Conservation (phyloP, 2,888 invertebrate genomes). For the Iphiclides podalirius region DNA sequence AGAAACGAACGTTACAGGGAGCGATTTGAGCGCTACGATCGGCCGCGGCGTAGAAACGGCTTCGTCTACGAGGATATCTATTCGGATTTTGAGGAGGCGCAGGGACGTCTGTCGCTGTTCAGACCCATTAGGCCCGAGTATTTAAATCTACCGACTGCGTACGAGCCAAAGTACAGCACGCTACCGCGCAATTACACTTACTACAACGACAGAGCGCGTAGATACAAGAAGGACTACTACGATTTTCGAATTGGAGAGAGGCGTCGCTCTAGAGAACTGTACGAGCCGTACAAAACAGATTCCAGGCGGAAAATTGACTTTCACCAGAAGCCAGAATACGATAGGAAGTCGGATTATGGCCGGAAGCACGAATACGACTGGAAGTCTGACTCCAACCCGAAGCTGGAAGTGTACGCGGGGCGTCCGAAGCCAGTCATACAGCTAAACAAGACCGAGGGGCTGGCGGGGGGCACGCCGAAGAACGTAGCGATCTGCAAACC, state of each 20-base stretch:
- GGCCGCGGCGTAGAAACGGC: conserved; percentile 64
- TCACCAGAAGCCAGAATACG: conserved; percentile 16
- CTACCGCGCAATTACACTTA: conserved; percentile 65
- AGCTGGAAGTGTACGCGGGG: conserved; percentile 26
- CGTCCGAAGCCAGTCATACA: conserved; percentile 31
- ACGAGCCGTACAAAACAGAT: conserved; percentile 47
- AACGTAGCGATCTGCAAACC: conserved; percentile 72
- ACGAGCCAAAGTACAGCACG: conserved; percentile 67
- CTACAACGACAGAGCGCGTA: conserved; percentile 53
- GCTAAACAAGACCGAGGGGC: conserved; percentile 26
- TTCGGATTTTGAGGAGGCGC: conserved; percentile 73
- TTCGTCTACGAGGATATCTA: conserved; percentile 76
- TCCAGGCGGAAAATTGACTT: not conserved
- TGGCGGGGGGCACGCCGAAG: conserved; percentile 39
- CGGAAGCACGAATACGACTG: conserved; percentile 24
- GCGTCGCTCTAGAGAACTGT: conserved; percentile 45
- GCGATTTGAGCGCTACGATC: conserved; percentile 40
- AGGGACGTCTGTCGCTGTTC: conserved; percentile 68
- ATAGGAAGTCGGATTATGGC: not conserved
- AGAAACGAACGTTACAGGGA: conserved; percentile 38
- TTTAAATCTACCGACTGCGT: conserved; percentile 62
- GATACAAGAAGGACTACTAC: conserved; percentile 66
- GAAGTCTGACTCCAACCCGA: conserved; percentile 3
- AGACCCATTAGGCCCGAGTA: conserved; percentile 74
- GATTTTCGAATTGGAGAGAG: conserved; percentile 68